phyloP scores from a whole-genome alignment of 2,113 vertebrate species.

The Crotalus helleri region DNA sequence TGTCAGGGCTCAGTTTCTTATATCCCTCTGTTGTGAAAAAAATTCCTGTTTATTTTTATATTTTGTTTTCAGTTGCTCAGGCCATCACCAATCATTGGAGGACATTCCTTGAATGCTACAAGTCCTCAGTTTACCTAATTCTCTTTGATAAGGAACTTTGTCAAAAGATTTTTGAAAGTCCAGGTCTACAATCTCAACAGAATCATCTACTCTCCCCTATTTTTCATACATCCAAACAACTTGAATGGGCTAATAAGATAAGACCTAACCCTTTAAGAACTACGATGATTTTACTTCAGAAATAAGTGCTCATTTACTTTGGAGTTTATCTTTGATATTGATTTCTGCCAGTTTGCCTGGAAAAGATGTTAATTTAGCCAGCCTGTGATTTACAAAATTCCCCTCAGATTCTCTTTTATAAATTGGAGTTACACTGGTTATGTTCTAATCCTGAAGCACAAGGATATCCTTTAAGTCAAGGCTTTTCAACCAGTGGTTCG shows the following conservation, averaged over 20 bases:
- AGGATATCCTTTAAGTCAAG: neutral
- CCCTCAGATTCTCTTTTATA: neutral
- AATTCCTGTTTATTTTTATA: neutral
- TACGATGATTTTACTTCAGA: neutral
- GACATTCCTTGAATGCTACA: neutral
- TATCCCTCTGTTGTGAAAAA: neutral
- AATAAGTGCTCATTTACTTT: neutral
- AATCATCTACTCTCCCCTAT: neutral
- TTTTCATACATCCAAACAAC: neutral
- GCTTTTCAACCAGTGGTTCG: too few relatives aligned
- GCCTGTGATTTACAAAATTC: neutral
- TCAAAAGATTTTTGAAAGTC: neutral
- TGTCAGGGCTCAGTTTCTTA: neutral
- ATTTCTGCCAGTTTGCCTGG: neutral
- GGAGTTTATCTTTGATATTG: neutral
- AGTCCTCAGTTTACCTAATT: neutral
- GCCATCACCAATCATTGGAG: neutral
- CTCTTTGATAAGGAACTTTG: neutral
- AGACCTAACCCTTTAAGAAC: neutral
- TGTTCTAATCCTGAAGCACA: neutral
- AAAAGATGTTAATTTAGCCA: neutral
- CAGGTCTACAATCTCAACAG: neutral
- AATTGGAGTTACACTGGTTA: neutral
- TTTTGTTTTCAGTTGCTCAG: neutral
- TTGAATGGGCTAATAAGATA: neutral